These are phyloP conservation scores for Phyllotis vaccarum DNA, from an alignment of 2,797 vertebrate species.

Conservation along the genomic window DNA sequence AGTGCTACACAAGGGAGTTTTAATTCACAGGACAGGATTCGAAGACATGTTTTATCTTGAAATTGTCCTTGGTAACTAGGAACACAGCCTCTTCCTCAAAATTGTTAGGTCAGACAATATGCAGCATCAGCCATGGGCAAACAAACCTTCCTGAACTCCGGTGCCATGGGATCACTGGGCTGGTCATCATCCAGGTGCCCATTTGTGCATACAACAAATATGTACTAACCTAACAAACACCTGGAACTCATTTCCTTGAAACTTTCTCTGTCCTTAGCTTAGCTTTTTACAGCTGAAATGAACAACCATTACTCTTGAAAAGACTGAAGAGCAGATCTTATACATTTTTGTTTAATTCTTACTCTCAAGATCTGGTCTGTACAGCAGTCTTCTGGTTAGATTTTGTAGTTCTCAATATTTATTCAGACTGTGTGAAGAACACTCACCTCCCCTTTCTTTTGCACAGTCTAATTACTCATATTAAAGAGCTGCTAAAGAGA, in stretches of 20 bases:
- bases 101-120: not conserved
- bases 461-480: not conserved
- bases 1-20: conserved; percentile 19
- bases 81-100: not conserved
- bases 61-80: conserved; percentile 1
- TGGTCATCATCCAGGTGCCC: not conserved
- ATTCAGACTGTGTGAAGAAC: conserved; percentile 19
- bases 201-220: conserved; percentile 13
- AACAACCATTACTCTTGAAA: not conserved
- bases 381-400: not conserved
- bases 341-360: conserved; percentile 20
- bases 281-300: conserved; percentile 38
- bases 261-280: conserved; percentile 47
- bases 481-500: conserved; percentile 6
- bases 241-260: not conserved
- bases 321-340: conserved; percentile 3
- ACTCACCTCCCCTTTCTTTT: not conserved
- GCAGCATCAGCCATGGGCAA: not conserved
- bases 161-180: not conserved
- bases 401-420: conserved; percentile 22
- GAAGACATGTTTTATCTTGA: conserved; percentile 18
- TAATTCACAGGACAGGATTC: not conserved
- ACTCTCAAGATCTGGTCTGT: conserved; percentile 16
- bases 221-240: not conserved
- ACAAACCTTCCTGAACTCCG: not conserved